Conservation (phyloP, 23 tunicate genomes). For the Oikopleura albicans region DNA sequence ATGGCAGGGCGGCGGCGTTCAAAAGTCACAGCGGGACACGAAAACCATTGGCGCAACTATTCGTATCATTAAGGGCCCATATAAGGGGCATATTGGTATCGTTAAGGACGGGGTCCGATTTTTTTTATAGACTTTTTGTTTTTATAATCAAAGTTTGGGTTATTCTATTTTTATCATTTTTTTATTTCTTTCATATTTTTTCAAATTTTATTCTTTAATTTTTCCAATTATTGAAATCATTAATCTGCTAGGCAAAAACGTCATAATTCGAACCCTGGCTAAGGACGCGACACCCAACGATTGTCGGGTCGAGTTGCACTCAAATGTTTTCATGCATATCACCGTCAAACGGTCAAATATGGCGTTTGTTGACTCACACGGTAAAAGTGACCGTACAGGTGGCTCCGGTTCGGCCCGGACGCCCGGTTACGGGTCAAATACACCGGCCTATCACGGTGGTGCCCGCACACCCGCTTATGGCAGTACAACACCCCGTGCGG, state of each 20-base stretch:
- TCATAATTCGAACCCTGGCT: too few species aligned
- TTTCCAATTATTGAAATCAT: too few species aligned
- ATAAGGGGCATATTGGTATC: conserved; percentile 89
- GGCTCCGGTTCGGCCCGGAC: conserved; percentile 26
- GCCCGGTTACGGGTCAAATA: conserved; percentile 65
- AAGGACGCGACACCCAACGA: conserved; percentile 88
- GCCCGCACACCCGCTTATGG: conserved; percentile 88
- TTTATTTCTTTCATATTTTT: too few species aligned
- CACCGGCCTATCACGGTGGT: conserved; percentile 80
- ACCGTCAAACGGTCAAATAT: background rate
- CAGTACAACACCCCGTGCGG: conserved; percentile 82
- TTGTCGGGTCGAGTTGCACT: conserved; percentile 84
- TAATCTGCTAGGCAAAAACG: too few species aligned
- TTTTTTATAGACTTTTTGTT: too few species aligned
- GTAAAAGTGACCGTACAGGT: conserved; percentile 21
- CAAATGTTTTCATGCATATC: conserved; percentile 22
- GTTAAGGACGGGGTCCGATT: too few species aligned
- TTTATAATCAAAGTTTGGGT: too few species aligned
- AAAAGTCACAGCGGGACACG: conserved; percentile 16
- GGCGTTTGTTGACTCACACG: background rate
- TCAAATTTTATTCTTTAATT: too few species aligned
- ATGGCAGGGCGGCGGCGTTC: conserved; percentile 1
- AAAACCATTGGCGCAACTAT: conserved; percentile 55
- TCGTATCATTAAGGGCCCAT: conserved; percentile 80
- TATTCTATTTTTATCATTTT: too few species aligned